Base-by-base conservation (phyloP, 2,888 invertebrate genomes). In the Ypsolopha sequella region DNA sequence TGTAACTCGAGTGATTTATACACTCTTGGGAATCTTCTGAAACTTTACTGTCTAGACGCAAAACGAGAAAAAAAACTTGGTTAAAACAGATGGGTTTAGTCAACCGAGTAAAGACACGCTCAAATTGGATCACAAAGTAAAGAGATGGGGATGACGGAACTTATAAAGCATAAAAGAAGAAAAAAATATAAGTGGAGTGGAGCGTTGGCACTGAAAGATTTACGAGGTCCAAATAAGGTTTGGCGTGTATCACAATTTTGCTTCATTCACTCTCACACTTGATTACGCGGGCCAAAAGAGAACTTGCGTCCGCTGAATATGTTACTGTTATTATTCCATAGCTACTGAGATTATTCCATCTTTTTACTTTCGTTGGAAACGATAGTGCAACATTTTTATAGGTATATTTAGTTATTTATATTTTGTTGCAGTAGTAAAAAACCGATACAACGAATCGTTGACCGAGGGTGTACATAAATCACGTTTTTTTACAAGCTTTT, bases 201-300 rank as follows among this genome's bases (percentile, higher is more conserved):
- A 35, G 35, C 45, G 46, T 46, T 14, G 13, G 14, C n/a, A 36
- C 36, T 36, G 38, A 36, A 11, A 38, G 36, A 46, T 46, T 35
- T 46, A 13, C 62, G 63, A 64, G 59, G 62, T 65, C 69, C 67
- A 66, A 73, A 77, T 78, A 74, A 70, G 65, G 76, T 79, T 76
- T 76, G 73, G 73, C 70, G 63, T 69, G 69, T 76, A 76, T 77
- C 68, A 64, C 65, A 68, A 76, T 75, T 73, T 72, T 61, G 62
- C 65, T 71, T 68, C 66, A 72, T 60, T 68, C 66, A 63, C 67
- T 69, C 65, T 65, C 65, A 72, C 66, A 68, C 65, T 69, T 71
- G 69, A 76, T 76, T 75, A 73, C 65, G 61, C 57, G 59, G 62
- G 61, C 62, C 61, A 61, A 66, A 73, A 71, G 24, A 24, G 41